Base-by-base conservation (phyloP, 2,888 invertebrate species). In the Dastarcus helophoroides region DNA sequence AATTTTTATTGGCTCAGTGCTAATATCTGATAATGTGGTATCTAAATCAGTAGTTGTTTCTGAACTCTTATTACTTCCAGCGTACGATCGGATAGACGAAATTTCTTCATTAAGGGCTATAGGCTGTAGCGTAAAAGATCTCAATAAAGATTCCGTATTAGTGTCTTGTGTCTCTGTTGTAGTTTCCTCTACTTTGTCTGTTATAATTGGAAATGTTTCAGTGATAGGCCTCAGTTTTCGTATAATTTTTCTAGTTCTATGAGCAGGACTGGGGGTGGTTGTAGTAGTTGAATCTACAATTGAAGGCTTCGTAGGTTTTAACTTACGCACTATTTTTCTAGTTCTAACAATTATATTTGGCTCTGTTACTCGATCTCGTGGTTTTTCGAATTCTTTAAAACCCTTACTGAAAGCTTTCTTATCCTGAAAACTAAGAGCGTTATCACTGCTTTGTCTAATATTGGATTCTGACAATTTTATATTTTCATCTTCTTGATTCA, bases 401-500 rank as follows among this genome's bases (percentile, higher is more conserved):
- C 21, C 17, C 26, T 28, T 33, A 7, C 22, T 16, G 15, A 27
- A 32, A 9, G 21, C 32, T 22, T 40, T 41, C 10, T 33, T 36
- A 22, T 40, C 40, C 22, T 35, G 35, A 15, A 33, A 32, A 4
- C 35, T 39, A 19, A 45, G 35, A n/a, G n/a, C n/a, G n/a, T n/a
- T 39, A 25, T 58, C 53, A 34, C 54, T 61, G 33, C 54, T 58
- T 48, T 62, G 61, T 31, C 58, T 44, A 14, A 61, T 60, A 37
- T 57, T 62, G 11, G 58, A 59, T 42, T 62, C 61, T 0, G 63
- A 62, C 19, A 62, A 42, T 41, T 60, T 62, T 29, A 63, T 61
- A 35, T 61, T 58, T 43, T 62, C 62, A 15, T 51, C 58, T 40
- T 61, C 60, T 39, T 54, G 50, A 5, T 26, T 37, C 13, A 40